Evolutionary conservation across 1,140 invertebrate genomes (phyloP).

Genomic region (Pantala flavescens): DNA sequence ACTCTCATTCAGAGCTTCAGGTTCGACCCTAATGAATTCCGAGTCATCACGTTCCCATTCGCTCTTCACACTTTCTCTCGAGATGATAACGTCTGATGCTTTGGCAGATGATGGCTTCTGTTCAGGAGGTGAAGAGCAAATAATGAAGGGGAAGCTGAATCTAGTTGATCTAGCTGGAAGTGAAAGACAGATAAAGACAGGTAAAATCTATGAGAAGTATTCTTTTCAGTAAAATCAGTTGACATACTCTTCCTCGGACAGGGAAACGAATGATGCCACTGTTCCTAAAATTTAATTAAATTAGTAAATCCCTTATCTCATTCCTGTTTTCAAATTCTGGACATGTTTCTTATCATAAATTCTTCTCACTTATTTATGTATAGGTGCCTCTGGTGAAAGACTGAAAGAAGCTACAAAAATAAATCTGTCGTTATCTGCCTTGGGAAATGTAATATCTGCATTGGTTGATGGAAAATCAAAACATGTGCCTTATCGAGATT

Average conservation of each 20-base stretch:
- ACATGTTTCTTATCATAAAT: not conserved
- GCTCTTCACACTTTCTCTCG: conserved; percentile 82
- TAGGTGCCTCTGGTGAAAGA: conserved; percentile 68
- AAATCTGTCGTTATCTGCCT: conserved; percentile 83
- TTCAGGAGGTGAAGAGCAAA: conserved; percentile 25
- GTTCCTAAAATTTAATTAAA: not conserved
- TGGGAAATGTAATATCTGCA: conserved; percentile 91
- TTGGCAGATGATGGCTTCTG: conserved; percentile 39
- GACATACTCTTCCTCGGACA: conserved; percentile 7
- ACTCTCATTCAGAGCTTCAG: conserved; percentile 61
- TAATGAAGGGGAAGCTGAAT: conserved; percentile 65
- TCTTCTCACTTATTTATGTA: conserved; percentile 21
- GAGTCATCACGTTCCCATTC: conserved; percentile 79
- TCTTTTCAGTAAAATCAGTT: not conserved
- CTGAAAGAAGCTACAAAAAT: conserved; percentile 92
- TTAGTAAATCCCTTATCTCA: not conserved
- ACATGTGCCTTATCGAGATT: conserved; percentile 87
- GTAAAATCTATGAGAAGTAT: conserved; percentile 34
- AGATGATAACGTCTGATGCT: conserved; percentile 52
- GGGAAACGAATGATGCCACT: not conserved
- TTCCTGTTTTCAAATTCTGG: no score
- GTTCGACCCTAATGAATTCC: conserved; percentile 76
- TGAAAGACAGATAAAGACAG: conserved; percentile 73
- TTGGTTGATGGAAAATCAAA: conserved; percentile 80
- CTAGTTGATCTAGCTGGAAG: conserved; percentile 84